A percentile compares a stretch with the other conserved stretches of the same genome.
Conservation (phyloP, 1,140 invertebrate genomes). For the Cryptotermes secundus region DNA sequence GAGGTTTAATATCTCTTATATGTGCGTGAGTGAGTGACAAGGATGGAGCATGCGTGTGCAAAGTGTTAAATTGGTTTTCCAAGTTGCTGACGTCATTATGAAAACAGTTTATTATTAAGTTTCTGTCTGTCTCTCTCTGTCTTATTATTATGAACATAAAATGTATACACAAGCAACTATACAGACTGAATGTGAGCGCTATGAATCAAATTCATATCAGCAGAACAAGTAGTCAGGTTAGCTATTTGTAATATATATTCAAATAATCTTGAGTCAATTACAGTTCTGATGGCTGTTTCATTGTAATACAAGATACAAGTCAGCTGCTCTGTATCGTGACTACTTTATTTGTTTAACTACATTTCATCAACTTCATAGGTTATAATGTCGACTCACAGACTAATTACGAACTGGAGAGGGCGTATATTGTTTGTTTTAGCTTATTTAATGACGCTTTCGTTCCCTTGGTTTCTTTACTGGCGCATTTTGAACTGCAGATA, state of each 20-base stretch:
- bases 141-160: not conserved
- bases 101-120: slow-evolving; percentile 24
- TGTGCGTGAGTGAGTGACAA: not conserved
- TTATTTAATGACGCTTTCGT: too few species aligned
- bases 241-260: not conserved
- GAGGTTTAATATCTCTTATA: slow-evolving; percentile 19
- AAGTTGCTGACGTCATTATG: slow-evolving; percentile 24
- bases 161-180: not conserved
- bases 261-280: not conserved
- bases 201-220: slow-evolving; percentile 12
- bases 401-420: too few species aligned
- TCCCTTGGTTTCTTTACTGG: too few species aligned
- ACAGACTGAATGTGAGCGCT: not conserved
- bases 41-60: not conserved
- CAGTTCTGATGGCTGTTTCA: not conserved
- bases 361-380: too few species aligned
- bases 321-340: too few species aligned
- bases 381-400: too few species aligned
- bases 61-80: slow-evolving; percentile 27
- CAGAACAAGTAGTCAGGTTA: not conserved
- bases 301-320: too few species aligned
- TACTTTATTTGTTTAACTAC: too few species aligned
- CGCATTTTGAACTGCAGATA: too few species aligned
- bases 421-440: too few species aligned
- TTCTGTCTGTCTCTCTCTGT: not conserved